Percentiles rank a stretch among this genome's conserved stretches.
These are phyloP conservation scores for Mylabris sibirica DNA, from an alignment of 2,888 invertebrate species.

Conservation along the genomic window DNA sequence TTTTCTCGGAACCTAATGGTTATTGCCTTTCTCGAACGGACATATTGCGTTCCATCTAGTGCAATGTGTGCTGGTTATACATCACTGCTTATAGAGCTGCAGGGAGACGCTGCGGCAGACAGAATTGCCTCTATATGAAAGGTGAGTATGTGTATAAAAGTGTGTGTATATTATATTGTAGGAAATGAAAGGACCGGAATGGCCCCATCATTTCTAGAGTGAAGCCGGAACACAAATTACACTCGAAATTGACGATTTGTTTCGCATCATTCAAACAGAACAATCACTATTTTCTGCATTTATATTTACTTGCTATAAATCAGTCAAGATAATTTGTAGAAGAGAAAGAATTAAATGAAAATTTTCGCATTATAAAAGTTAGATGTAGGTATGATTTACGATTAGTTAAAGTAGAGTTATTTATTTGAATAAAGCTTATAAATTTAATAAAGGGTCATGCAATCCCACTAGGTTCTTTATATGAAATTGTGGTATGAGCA, in stretches of 20 bases:
- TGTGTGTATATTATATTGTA: slow-evolving; percentile 29
- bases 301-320: neutral
- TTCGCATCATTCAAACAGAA: neutral
- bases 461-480: slow-evolving; percentile 14
- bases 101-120: slow-evolving; percentile 52
- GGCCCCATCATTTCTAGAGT: slow-evolving; percentile 29
- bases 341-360: neutral
- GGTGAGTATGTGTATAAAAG: slow-evolving; percentile 26
- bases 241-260: slow-evolving; percentile 26
- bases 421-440: slow-evolving; percentile 12
- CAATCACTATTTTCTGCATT: neutral
- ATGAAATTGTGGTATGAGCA: slow-evolving; percentile 18
- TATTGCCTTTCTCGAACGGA: slow-evolving; percentile 69
- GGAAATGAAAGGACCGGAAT: slow-evolving; percentile 46
- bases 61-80: slow-evolving; percentile 68
- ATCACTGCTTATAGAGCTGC: slow-evolving; percentile 61
- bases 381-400: neutral
- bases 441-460: slow-evolving; percentile 14
- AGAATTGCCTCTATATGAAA: slow-evolving; percentile 48
- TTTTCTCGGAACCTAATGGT: slow-evolving; percentile 70
- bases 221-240: slow-evolving; percentile 39
- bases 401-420: slow-evolving; percentile 1
- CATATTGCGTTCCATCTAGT: slow-evolving; percentile 69
- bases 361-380: neutral
- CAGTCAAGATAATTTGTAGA: neutral